Percentiles rank a stretch among this genome's conserved stretches.
phyloP scores from a whole-genome alignment of 2,113 vertebrate species.

The Alces alces region DNA sequence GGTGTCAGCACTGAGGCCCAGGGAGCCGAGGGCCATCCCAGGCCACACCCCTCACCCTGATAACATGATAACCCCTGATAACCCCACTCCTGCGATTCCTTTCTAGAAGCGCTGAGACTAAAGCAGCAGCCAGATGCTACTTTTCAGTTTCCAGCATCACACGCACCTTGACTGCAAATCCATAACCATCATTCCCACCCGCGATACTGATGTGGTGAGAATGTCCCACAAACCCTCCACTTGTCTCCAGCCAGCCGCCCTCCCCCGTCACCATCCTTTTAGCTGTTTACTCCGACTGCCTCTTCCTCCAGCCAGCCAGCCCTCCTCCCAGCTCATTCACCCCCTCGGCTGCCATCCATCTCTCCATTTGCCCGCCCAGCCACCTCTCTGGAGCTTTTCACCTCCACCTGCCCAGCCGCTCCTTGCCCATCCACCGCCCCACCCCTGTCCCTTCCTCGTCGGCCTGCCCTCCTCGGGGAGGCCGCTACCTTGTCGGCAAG shows the following conservation, averaged over 20 bases:
- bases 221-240: not conserved
- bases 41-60: not conserved
- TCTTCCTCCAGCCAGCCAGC: not conserved
- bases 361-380: accelerated
- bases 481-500: slow-evolving; percentile 86
- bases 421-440: not conserved
- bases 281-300: not conserved
- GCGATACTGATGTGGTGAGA: accelerated
- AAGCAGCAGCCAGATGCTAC: not conserved
- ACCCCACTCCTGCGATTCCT: not conserved
- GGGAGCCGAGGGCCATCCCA: not conserved
- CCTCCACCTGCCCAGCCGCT: not conserved
- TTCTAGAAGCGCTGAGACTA: not conserved
- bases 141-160: not conserved
- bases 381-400: not conserved
- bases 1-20: not conserved
- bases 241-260: not conserved
- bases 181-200: not conserved
- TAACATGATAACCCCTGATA: not conserved
- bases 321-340: not conserved
- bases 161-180: not conserved
- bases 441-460: accelerated
- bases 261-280: not conserved
- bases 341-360: accelerated
- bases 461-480: not conserved